Base-by-base conservation (phyloP, 2,797 vertebrate genomes). In the Bufotes viridis region DNA sequence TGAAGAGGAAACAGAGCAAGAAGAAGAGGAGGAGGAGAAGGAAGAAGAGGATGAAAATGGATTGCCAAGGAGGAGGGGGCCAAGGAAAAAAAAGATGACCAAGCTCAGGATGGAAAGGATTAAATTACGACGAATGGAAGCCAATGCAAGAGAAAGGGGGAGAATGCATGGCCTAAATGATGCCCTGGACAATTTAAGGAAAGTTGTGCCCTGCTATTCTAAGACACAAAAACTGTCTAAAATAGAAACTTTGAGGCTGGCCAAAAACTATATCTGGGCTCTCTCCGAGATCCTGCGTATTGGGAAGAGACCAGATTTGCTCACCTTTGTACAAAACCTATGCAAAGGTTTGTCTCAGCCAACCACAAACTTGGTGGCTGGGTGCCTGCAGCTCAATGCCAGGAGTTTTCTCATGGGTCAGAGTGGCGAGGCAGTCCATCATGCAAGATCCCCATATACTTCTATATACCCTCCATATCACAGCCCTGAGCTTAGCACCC, bases 211-310 rank as follows among this genome's bases (percentile, higher is more conserved):
- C 69, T 99, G 98, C 90, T 99, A 99, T 93, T 99, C 98, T 60
- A 99, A 99, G 94, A 99, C 98, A 87, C 98, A 99, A 90, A 99
- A 99, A 95, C 97, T 99, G 34, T 99, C 98, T 90, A 99, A 99
- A 94, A 99, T 99, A 87, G 98, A 99, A 95, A 99, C 98, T 49
- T 94, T 99, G 82, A 96, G 98, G 91, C 95, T 99, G 91, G 98
- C 98, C 67, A 99, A 99, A 93, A 99, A 99, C 92, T 99, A 99
- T 93, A 99, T 99, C 93, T 99, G 98, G 98, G 98, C 98, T 93
- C 96, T 99, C 91, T 98, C 98, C 1, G 98, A 99, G 95, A 99
- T 98, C 69, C 95, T 99, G 91, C 96, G 97, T 89, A 97, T 97
- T 8, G 98, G 98, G 87, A 99, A 99, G 93, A 96, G 97, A 93